Percentiles rank a stretch among this genome's conserved stretches.
These are phyloP conservation scores for Camponotus floridanus DNA, from an alignment of 1,140 invertebrate genomes.

Conservation along the genomic window DNA sequence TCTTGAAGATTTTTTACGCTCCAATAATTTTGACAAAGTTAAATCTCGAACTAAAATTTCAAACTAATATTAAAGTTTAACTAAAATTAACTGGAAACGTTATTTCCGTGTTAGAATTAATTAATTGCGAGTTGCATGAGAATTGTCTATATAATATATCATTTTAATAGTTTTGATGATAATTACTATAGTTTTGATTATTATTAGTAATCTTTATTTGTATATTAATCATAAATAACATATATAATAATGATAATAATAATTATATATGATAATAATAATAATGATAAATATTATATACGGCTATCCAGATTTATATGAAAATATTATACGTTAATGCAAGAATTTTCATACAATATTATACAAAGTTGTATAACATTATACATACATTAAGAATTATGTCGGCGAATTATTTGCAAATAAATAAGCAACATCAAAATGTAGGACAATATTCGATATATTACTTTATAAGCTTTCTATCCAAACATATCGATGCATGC, in stretches of 20 bases:
- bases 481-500: not conserved
- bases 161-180: not conserved
- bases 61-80: not conserved
- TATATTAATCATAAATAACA: not conserved
- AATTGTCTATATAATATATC: not conserved
- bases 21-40: not conserved
- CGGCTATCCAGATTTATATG: not conserved
- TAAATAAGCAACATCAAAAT: conserved; percentile 35
- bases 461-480: conserved; percentile 6
- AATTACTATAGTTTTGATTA: not conserved
- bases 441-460: not conserved
- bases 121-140: not conserved
- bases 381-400: conserved; percentile 11
- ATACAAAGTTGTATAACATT: no score
- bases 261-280: no score
- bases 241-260: no score
- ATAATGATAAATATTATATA: not conserved
- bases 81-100: not conserved
- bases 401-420: not conserved
- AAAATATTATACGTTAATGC: conserved; percentile 9
- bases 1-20: not conserved
- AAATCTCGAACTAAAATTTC: not conserved
- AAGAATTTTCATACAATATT: not conserved
- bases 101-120: conserved; percentile 29
- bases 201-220: not conserved